Base-by-base conservation (phyloP, 64 coral and sea anemone species). In the Exaiptasia diaphana region DNA sequence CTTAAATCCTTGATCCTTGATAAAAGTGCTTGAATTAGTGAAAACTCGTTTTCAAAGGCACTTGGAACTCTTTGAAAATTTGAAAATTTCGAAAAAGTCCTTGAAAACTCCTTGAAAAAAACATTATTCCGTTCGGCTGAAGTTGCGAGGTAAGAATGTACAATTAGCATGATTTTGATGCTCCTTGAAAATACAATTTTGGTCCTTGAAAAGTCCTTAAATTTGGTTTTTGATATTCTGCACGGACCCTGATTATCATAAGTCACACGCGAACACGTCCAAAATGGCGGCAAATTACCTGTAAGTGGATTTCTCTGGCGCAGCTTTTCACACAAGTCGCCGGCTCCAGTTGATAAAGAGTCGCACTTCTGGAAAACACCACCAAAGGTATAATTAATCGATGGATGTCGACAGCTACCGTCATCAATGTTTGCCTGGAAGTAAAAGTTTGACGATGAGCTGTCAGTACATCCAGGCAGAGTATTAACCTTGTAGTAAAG, bases 401-500 rank as follows among this genome's bases (percentile, higher is more conserved):
- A 18, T 32, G 60, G 61, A 15, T 35, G 42, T 43, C 84, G 29
- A 34, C 88, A 90, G 50, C 71, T 77, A 3, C 88, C 88, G 32
- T 90, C 88, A 5, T 74, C 79, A 33, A 90, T 29, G 29, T 90
- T 90, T 1, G 88, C 88, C 35, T 83, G 53, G 3, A 56, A 90
- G 72, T 90, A 53, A 39, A 90, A 90, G 26, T 77, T 83, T 15
- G 82, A 39, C 36, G 88, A 90, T 20, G 52, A 43, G 5, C 14
- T 55, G 28, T 90, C 80, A 14, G 82, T 83, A 54, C 88, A 90
- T 11, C 88, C 88, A 4, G 70, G 79, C 14, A 90, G 39, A 31
- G 88, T 83, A 42, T 83, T 90, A 5, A 90, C 82, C 58, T 83
- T 90, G 23, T 78, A 90, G 44, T 90, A 90, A 28, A 90, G 69